These are phyloP conservation scores for Leptopterna dolabrata DNA, from an alignment of 2,888 invertebrate species.

Conservation along the genomic window DNA sequence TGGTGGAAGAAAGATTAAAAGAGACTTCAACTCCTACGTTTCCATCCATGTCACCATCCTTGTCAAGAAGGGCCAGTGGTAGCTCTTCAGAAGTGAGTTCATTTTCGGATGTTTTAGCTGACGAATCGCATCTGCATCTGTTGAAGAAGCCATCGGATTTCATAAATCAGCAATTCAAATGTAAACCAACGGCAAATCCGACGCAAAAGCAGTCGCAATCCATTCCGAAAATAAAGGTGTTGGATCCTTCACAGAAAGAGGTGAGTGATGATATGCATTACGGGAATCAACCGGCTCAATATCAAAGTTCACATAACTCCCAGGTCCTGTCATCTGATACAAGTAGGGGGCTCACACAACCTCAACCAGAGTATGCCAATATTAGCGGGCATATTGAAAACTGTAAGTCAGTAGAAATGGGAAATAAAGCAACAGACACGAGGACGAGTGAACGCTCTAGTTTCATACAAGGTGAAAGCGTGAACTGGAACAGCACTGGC, in stretches of 20 bases:
- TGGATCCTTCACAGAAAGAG: background rate
- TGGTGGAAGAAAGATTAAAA: constrained; percentile 54
- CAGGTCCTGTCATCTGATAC: background rate
- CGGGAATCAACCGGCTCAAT: background rate
- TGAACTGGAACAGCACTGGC: background rate
- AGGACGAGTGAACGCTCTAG: background rate
- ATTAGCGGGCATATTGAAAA: background rate
- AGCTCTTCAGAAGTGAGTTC: background rate
- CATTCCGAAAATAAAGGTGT: background rate
- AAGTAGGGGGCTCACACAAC: background rate
- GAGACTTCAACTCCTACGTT: background rate
- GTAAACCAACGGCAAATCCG: background rate
- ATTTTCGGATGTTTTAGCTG: background rate
- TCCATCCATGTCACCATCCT: background rate
- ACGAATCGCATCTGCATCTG: background rate
- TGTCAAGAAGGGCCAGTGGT: background rate
- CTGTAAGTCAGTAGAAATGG: background rate
- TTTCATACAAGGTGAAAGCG: background rate
- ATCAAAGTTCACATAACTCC: background rate
- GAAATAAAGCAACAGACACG: background rate
- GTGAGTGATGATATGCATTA: background rate
- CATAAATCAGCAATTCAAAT: constrained; percentile 30
- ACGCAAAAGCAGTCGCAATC: background rate
- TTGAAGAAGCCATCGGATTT: constrained; percentile 57
- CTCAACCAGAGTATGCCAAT: background rate